A percentile compares a stretch with the other conserved stretches of the same genome.
Evolutionary conservation across 2,113 vertebrate genomes (phyloP).

Genomic region (Forbesichthys papilliferus): DNA sequence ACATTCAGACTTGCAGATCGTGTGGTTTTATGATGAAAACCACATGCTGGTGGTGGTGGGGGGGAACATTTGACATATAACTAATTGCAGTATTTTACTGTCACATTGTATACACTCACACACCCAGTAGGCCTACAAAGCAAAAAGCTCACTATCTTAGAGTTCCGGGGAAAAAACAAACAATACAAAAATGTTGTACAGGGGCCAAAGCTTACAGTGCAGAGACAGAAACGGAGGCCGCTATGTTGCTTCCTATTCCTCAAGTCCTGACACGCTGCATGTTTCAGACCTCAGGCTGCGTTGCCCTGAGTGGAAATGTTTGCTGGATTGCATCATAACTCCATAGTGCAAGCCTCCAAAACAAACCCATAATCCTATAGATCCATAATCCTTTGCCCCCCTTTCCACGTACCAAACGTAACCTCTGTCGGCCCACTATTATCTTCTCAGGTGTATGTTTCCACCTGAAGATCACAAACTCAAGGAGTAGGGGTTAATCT

Average conservation of each 20-base stretch:
- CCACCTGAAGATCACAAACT: conserved; percentile 3
- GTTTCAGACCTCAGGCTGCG: conserved; percentile 27
- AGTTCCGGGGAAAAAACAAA: conserved; percentile 11
- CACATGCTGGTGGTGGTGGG: not conserved
- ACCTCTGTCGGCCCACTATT: not conserved
- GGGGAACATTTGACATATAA: conserved; percentile 15
- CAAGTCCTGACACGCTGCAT: conserved; percentile 58
- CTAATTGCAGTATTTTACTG: conserved; percentile 13
- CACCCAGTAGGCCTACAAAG: not conserved
- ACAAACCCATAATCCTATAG: conserved; percentile 5
- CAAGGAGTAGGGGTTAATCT: not conserved
- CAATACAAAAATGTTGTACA: conserved; percentile 13
- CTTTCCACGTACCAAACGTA: not conserved
- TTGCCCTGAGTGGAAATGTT: conserved; percentile 52
- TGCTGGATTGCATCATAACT: conserved; percentile 57
- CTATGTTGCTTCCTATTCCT: conserved; percentile 25
- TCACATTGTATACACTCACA: conserved; percentile 3
- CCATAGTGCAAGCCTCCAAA: conserved; percentile 21
- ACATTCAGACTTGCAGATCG: not conserved
- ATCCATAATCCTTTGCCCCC: not conserved
- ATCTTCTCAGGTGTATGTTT: not conserved
- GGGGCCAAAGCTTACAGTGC: conserved; percentile 39
- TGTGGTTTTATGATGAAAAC: not conserved
- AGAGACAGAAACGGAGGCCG: conserved; percentile 29
- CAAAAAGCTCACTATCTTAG: not conserved